Conservation (phyloP, 1,140 invertebrate species). For the Lepidurus packardi region DNA sequence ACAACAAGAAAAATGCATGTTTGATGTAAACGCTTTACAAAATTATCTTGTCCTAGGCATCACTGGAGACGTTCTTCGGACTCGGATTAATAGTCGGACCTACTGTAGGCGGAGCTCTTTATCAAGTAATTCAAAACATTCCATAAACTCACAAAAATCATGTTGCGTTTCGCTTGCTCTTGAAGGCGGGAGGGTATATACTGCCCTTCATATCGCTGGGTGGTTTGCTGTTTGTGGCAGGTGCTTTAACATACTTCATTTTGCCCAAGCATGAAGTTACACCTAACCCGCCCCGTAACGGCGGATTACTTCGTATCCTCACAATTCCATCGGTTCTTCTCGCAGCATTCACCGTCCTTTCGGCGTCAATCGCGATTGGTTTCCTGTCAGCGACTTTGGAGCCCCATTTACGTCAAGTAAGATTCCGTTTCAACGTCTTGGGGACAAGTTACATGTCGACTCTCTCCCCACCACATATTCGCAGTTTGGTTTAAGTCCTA, state of each 20-base stretch:
- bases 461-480: not conserved
- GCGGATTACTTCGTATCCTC: slow-evolving; percentile 50
- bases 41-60: slow-evolving; percentile 52
- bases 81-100: slow-evolving; percentile 80
- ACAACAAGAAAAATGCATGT: slow-evolving; percentile 24
- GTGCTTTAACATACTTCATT: slow-evolving; percentile 65
- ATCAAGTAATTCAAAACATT: slow-evolving; percentile 48
- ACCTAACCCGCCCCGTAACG: slow-evolving; percentile 14
- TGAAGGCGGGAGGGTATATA: slow-evolving; percentile 63
- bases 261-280: slow-evolving; percentile 57
- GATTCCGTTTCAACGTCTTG: not conserved
- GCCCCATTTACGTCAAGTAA: slow-evolving; percentile 65
- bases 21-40: slow-evolving; percentile 17
- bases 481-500: slow-evolving; percentile 60
- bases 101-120: slow-evolving; percentile 73
- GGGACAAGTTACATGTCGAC: not conserved
- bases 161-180: not conserved
- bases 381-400: slow-evolving; percentile 75
- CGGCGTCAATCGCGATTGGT: slow-evolving; percentile 70
- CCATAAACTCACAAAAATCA: not conserved
- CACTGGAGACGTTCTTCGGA: slow-evolving; percentile 83
- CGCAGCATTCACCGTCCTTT: slow-evolving; percentile 61
- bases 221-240: slow-evolving; percentile 64
- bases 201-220: slow-evolving; percentile 81
- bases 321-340: slow-evolving; percentile 63